phyloP scores from a whole-genome alignment of 2,797 vertebrate genomes.

The Clarias platycephalus region DNA sequence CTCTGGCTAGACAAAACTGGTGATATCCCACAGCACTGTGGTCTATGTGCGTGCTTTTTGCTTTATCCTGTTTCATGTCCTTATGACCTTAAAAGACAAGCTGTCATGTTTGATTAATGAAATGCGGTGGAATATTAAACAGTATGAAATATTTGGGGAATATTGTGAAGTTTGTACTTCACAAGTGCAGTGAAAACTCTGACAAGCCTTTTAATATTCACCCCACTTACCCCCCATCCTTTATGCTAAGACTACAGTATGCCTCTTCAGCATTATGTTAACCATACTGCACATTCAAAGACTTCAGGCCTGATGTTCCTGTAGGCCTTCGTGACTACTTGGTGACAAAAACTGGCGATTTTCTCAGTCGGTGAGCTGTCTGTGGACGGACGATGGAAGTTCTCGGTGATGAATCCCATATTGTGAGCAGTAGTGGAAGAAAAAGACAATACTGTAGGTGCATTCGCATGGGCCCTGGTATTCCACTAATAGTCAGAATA shows the following conservation, averaged over 20 bases:
- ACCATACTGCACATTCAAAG: not conserved
- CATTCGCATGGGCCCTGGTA: too few relatives aligned
- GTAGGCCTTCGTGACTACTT: not conserved
- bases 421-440: not conserved
- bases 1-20: constrained; percentile 18
- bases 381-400: not conserved
- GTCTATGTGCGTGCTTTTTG: not conserved
- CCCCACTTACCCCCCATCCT: not conserved
- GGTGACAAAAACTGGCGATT: not conserved
- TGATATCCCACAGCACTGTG: constrained; percentile 12
- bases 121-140: constrained; percentile 2
- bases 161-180: not conserved
- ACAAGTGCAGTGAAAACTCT: not conserved
- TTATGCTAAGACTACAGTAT: not conserved
- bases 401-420: not conserved
- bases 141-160: not conserved
- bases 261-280: not conserved
- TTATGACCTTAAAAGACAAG: not conserved
- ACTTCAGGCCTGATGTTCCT: not conserved
- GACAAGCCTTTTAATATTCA: not conserved
- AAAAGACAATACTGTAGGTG: not conserved
- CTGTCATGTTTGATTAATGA: not conserved
- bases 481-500: too few relatives aligned
- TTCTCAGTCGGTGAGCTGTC: not conserved
- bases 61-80: not conserved